phyloP scores from a whole-genome alignment of 1,140 invertebrate species.

The Caenorhabditis briggsae region DNA sequence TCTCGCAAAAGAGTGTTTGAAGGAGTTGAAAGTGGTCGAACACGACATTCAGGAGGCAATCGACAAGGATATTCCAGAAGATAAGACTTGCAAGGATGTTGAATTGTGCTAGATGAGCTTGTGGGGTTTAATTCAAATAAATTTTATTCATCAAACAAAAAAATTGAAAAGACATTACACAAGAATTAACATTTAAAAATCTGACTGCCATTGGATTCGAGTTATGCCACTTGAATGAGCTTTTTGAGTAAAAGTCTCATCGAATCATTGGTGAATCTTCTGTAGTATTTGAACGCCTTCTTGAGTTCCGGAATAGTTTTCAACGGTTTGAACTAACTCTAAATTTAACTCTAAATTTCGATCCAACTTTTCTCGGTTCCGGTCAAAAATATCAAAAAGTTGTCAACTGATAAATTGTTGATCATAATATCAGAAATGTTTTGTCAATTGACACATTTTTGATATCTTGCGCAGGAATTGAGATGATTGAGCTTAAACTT shows the following conservation, averaged over 20 bases:
- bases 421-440: too few species aligned
- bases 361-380: too few species aligned
- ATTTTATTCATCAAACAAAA: not conserved
- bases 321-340: not conserved
- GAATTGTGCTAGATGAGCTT: not conserved
- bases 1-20: not conserved
- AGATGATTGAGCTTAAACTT: too few species aligned
- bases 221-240: not conserved
- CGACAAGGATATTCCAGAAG: slow-evolving; percentile 18
- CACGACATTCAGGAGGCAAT: slow-evolving; percentile 25
- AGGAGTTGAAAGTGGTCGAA: slow-evolving; percentile 9
- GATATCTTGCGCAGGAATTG: too few species aligned
- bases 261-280: not conserved
- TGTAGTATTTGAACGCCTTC: slow-evolving; percentile 9
- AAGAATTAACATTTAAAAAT: not conserved
- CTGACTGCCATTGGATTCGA: not conserved
- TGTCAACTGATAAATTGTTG: too few species aligned
- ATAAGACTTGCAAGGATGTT: slow-evolving; percentile 25
- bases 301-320: not conserved
- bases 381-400: too few species aligned
- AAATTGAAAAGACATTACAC: not conserved
- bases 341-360: too few species aligned
- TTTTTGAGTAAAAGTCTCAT: slow-evolving; percentile 37
- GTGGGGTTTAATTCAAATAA: not conserved
- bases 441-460: too few species aligned